A percentile compares a stretch with the other conserved stretches of the same genome.
These are phyloP conservation scores for Hestina assimilis DNA, from an alignment of 1,140 invertebrate species.

Conservation along the genomic window DNA sequence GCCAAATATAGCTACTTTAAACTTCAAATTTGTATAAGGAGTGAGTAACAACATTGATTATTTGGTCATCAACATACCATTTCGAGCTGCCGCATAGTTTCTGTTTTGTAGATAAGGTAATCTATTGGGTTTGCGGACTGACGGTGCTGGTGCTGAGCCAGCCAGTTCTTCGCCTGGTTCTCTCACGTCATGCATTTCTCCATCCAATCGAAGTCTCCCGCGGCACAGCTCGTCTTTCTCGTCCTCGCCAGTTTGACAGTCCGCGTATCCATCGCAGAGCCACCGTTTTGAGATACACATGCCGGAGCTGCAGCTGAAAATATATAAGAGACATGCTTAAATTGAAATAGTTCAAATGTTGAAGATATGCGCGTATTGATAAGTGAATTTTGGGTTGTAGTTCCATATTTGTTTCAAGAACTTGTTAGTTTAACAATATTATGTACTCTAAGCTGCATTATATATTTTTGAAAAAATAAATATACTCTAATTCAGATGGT, in stretches of 20 bases:
- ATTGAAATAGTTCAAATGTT: too few species aligned
- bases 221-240: constrained; percentile 80
- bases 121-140: constrained; percentile 48
- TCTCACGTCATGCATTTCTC: constrained; percentile 22
- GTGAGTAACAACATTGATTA: too few species aligned
- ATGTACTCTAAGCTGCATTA: too few species aligned
- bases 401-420: too few species aligned
- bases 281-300: constrained; percentile 85
- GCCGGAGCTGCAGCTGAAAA: constrained; percentile 80
- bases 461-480: too few species aligned
- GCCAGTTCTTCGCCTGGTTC: constrained; percentile 58
- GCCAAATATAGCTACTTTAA: too few species aligned
- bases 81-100: constrained; percentile 1
- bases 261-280: constrained; percentile 89
- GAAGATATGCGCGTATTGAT: too few species aligned
- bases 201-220: not conserved
- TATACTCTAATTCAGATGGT: too few species aligned
- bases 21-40: too few species aligned
- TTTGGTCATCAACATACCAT: constrained; percentile 32
- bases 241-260: constrained; percentile 90
- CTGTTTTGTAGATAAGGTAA: constrained; percentile 20
- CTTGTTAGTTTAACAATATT: too few species aligned
- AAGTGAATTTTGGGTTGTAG: too few species aligned
- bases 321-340: too few species aligned
- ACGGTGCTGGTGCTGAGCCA: constrained; percentile 61